Conservation (phyloP, 2,113 vertebrate species). For the Arvicanthis niloticus region DNA sequence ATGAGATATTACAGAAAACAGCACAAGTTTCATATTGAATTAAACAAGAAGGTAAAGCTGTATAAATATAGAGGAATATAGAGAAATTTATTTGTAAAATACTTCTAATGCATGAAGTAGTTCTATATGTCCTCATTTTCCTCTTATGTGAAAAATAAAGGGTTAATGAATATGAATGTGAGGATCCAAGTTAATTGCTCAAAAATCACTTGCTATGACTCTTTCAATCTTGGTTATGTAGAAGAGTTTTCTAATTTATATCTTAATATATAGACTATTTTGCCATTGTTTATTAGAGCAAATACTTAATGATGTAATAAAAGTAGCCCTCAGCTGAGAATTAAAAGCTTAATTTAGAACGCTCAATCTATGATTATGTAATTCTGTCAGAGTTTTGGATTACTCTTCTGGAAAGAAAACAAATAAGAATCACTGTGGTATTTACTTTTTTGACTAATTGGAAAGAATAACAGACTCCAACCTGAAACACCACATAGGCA, state of each 20-base stretch:
- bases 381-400: neutral
- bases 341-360: neutral
- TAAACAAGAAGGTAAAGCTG: neutral
- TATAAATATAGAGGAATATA: neutral
- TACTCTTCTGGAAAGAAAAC: constrained; percentile 25
- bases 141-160: constrained; percentile 5
- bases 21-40: neutral
- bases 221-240: neutral
- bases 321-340: neutral
- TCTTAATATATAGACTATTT: neutral
- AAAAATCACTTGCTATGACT: neutral
- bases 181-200: neutral
- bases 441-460: neutral
- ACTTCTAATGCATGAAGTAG: neutral
- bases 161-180: neutral
- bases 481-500: neutral
- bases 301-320: neutral
- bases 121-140: neutral
- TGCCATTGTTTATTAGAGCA: neutral
- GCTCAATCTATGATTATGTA: neutral
- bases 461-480: neutral
- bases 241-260: neutral
- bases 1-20: neutral
- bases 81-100: neutral
- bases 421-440: neutral